phyloP scores from a whole-genome alignment of 92 coral and sea anemone genomes.

The Umimayanthus chanpuru region DNA sequence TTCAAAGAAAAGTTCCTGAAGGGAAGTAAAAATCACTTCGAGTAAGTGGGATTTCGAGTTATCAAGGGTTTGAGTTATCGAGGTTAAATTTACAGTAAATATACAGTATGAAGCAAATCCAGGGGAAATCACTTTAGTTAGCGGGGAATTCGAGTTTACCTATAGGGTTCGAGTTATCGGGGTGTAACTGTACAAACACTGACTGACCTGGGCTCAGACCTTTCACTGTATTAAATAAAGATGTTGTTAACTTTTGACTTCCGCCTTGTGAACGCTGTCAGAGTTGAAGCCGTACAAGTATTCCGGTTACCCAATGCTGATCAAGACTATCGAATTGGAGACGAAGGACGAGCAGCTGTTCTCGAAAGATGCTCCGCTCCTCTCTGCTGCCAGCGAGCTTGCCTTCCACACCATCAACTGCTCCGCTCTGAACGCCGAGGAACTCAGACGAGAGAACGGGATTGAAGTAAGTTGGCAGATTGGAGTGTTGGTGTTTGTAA shows the following conservation, averaged over 20 bases:
- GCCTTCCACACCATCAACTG: constrained; percentile 96
- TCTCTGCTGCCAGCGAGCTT: constrained; percentile 94
- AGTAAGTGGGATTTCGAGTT: too few relatives aligned
- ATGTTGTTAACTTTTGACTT: background rate
- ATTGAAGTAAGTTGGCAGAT: constrained; percentile 69
- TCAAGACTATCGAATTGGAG: constrained; percentile 93
- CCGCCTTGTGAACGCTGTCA: constrained; percentile 20
- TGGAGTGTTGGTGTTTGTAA: too few relatives aligned
- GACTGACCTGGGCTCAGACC: too few relatives aligned
- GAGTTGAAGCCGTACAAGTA: constrained; percentile 98
- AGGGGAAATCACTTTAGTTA: too few relatives aligned
- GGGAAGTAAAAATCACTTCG: too few relatives aligned
- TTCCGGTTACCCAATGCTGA: constrained; percentile 98
- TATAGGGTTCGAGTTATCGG: too few relatives aligned
- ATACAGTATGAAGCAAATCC: too few relatives aligned
- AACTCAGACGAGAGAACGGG: constrained; percentile 92
- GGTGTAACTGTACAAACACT: too few relatives aligned
- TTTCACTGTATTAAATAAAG: background rate
- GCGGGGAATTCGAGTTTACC: too few relatives aligned
- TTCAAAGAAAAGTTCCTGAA: too few relatives aligned
- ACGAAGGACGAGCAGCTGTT: constrained; percentile 73
- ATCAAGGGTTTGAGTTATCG: too few relatives aligned
- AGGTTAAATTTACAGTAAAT: too few relatives aligned
- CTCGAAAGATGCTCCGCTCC: constrained; percentile 83
- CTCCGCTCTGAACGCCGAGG: constrained; percentile 97